Percentiles rank a stretch among this genome's conserved stretches.
These are phyloP conservation scores for Agriotes lineatus DNA, from an alignment of 2,888 invertebrate genomes.

Conservation along the genomic window DNA sequence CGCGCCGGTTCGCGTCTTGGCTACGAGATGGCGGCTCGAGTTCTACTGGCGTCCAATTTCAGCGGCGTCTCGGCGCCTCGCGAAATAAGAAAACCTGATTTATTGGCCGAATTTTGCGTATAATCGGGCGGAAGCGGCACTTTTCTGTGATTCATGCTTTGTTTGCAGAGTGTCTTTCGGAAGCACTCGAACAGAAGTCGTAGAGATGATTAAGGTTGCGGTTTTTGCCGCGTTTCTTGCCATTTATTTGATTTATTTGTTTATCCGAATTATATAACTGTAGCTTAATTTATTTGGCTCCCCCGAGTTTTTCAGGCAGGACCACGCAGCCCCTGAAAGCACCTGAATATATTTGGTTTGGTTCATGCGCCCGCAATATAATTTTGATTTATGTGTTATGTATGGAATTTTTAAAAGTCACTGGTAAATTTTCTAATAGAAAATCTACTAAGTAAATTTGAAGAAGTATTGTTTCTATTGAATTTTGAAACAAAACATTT, in stretches of 20 bases:
- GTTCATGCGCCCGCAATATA: no score
- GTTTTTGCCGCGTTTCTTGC: constrained; percentile 23
- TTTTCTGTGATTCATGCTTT: constrained; percentile 35
- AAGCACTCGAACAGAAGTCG: constrained; percentile 28
- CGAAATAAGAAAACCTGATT: constrained; percentile 60
- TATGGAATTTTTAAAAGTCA: no score
- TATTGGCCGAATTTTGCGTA: constrained; percentile 52
- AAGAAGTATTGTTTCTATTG: no score
- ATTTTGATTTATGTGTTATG: no score
- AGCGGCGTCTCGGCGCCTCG: constrained; percentile 55
- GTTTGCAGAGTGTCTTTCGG: constrained; percentile 35
- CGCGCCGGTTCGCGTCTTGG: constrained; percentile 47
- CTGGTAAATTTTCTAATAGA: no score
- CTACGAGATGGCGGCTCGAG: constrained; percentile 53
- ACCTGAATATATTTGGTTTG: constrained; percentile 4
- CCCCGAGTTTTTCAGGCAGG: neutral
- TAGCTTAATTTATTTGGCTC: neutral
- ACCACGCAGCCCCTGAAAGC: neutral
- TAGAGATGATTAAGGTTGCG: constrained; percentile 31
- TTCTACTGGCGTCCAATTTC: constrained; percentile 53
- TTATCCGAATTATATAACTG: neutral
- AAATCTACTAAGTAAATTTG: no score
- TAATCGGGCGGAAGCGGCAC: constrained; percentile 24
- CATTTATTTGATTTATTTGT: constrained; percentile 41
- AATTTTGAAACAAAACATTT: no score